Evolutionary conservation across 1,140 invertebrate species (phyloP), one percentile per base, ranked within the genome.

Genomic region (Linepithema humile): DNA sequence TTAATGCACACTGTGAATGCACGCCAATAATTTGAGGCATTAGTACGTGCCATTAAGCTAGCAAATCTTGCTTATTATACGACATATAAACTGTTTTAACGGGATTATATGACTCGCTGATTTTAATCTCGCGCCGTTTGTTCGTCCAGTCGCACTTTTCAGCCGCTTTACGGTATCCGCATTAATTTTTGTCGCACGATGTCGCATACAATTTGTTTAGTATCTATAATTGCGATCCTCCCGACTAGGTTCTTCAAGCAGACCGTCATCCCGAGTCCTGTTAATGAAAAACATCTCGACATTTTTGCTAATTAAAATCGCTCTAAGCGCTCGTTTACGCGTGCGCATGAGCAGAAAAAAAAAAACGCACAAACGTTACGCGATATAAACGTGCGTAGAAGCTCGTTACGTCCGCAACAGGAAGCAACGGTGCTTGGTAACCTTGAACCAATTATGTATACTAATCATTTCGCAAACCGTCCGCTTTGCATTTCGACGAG

Each of bases 401-500:
- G 3, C 32, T 38, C 57, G 10, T 74, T 60, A 60, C 10, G 50
- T 67, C 15, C 10, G 53, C 17, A 40, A 26, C 32, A 53, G 35
- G 48, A 60, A 45, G 88, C 70, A 90, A 90, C 88, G 85, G 87
- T 88, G 75, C 86, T 82, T 35, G 85, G 65, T 77, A 89, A 84
- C 89, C 89, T 90, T 89, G 89, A 89, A 89, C 89, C 72, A 88
- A 90, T 90, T 90, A 90, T 72, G 74, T 72, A 82, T 53, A 82
- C 70, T 35, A 87, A 87, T 86, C 86, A 88, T 88, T 89, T 88
- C 74, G 70, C 82, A 67, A 83, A 57, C 12, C 38, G 60, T 32
- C 82, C 84, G 26, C 26, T 85, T 82, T 85, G 85, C 82, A 75
- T 86, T 60, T 74, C 26, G 73, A 29, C 78, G 78, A 69, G 70